Conservation (phyloP, 2,113 vertebrate species). For the Ceyx melanurus region DNA sequence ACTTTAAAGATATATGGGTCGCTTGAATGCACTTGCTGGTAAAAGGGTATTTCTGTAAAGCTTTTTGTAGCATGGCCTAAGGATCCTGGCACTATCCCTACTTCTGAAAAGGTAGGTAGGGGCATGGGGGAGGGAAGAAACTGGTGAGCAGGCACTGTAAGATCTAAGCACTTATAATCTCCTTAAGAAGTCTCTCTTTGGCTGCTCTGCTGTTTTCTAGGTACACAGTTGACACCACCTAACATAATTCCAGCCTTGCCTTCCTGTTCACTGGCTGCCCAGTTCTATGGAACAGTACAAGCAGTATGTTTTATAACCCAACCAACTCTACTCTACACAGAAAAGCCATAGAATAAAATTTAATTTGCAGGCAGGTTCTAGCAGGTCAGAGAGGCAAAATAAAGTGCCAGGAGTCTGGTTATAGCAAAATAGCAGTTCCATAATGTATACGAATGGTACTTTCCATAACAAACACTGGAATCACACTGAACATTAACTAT, state of each 20-base stretch:
- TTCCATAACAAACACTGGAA: slow-evolving; percentile 42
- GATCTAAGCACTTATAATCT: background rate
- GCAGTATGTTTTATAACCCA: background rate
- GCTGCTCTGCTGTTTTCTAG: background rate
- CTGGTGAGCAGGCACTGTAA: background rate
- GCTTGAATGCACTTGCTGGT: background rate
- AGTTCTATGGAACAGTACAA: background rate
- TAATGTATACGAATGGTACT: slow-evolving; percentile 42
- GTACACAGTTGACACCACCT: slow-evolving; percentile 11
- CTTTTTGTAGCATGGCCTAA: background rate
- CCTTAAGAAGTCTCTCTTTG: background rate
- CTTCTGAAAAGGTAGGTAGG: background rate
- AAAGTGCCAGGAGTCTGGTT: slow-evolving; percentile 27
- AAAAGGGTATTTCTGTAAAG: background rate
- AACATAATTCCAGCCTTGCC: slow-evolving; percentile 9
- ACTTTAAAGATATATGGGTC: background rate
- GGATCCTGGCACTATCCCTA: background rate
- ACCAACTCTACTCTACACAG: background rate
- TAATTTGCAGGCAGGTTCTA: slow-evolving; percentile 51
- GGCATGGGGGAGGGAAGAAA: background rate
- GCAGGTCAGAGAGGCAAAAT: slow-evolving; percentile 31
- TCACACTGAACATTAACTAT: background rate
- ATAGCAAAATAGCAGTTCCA: slow-evolving; percentile 5
- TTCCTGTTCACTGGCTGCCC: background rate
- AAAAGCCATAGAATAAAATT: background rate